Percentiles rank a stretch among this genome's conserved stretches.
Conservation (phyloP, 2,113 vertebrate species). For the Rhea pennata region DNA sequence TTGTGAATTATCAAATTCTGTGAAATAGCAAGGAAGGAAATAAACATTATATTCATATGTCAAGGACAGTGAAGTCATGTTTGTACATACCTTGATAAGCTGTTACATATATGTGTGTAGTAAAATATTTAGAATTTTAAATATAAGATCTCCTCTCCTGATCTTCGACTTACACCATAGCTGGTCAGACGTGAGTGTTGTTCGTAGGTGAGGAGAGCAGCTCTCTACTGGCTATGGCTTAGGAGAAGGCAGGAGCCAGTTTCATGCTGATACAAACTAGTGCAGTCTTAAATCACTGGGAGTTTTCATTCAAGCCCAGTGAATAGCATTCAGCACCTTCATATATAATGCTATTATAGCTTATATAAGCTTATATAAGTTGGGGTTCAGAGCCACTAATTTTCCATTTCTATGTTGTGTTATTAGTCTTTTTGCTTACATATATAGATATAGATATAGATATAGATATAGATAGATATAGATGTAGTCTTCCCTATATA, state of each 20-base stretch:
- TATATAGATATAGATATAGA: neutral
- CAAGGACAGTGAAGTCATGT: neutral
- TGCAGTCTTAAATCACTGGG: neutral
- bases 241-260: neutral
- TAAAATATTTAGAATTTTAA: slow-evolving; percentile 19
- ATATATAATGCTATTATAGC: neutral
- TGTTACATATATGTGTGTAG: neutral
- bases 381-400: neutral
- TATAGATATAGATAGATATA: too few relatives aligned
- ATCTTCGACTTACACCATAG: neutral
- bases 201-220: neutral
- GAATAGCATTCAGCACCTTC: neutral
- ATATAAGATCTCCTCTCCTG: neutral
- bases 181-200: neutral
- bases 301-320: neutral
- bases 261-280: neutral
- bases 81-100: slow-evolving; percentile 9
- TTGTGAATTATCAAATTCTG: slow-evolving; percentile 4
- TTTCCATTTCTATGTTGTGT: neutral
- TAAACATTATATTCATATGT: slow-evolving; percentile 37
- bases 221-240: fast-evolving
- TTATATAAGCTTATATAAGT: neutral
- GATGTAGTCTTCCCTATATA: neutral
- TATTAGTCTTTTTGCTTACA: neutral
- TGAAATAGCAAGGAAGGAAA: slow-evolving; percentile 13